Evolutionary conservation across 1,140 invertebrate species (phyloP).

Genomic region (Rhyacophila brunnea): DNA sequence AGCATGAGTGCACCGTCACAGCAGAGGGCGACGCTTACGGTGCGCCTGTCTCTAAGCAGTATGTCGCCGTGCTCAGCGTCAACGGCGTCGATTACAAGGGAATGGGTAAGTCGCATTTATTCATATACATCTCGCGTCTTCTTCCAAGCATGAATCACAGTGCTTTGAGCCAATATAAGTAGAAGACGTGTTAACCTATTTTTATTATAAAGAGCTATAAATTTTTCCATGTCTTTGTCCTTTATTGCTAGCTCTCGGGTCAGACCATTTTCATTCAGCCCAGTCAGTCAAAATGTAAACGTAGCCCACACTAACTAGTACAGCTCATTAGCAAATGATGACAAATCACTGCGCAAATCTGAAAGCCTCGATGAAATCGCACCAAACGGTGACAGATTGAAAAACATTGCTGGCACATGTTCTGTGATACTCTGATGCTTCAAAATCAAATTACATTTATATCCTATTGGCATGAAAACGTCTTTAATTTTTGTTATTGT

Average conservation of each 20-base stretch:
- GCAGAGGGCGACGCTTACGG: constrained; percentile 37
- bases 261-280: no score
- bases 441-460: not conserved
- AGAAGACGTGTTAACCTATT: no score
- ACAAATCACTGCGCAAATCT: constrained; percentile 36
- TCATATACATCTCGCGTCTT: no score
- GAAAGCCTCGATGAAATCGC: constrained; percentile 18
- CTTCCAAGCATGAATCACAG: no score
- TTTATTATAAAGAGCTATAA: no score
- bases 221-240: no score
- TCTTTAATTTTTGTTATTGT: no score
- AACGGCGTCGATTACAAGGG: constrained; percentile 44
- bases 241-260: no score
- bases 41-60: constrained; percentile 30
- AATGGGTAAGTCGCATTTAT: constrained; percentile 38
- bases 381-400: not conserved
- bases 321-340: constrained; percentile 33
- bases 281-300: no score
- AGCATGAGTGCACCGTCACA: constrained; percentile 36
- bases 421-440: constrained; percentile 23
- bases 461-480: no score
- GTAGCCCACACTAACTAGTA: no score
- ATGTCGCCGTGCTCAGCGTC: constrained; percentile 45
- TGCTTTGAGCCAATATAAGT: no score
- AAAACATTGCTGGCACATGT: constrained; percentile 6